Conservation (phyloP, 2,797 vertebrate genomes). For the Synanceia verrucosa region DNA sequence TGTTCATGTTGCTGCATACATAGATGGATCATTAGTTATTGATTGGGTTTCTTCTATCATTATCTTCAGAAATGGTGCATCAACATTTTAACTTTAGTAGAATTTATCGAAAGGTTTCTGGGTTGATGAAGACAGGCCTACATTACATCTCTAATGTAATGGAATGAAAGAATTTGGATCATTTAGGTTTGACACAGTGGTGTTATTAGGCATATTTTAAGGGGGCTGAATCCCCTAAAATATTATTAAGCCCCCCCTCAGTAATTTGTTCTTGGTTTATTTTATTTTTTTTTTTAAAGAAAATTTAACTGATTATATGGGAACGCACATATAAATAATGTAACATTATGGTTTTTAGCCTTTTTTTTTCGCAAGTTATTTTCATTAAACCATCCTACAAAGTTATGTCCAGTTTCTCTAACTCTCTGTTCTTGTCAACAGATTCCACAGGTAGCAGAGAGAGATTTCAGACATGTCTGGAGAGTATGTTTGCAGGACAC, state of each 20-base stretch:
- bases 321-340: too few relatives aligned
- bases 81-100: constrained; percentile 3
- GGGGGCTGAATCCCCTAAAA: too few relatives aligned
- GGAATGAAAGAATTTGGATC: not conserved
- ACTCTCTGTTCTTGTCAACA: constrained; percentile 31
- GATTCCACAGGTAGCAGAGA: constrained; percentile 2
- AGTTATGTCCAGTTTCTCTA: not conserved
- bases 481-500: constrained; percentile 30
- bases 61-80: constrained; percentile 1
- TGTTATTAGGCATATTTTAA: too few relatives aligned
- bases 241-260: too few relatives aligned
- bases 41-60: constrained; percentile 17
- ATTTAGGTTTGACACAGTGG: not conserved
- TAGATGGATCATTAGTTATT: constrained; percentile 38
- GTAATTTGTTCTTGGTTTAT: too few relatives aligned
- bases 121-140: not conserved
- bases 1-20: constrained; percentile 4
- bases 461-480: constrained; percentile 28
- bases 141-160: not conserved
- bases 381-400: too few relatives aligned
- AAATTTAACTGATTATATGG: too few relatives aligned
- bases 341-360: too few relatives aligned
- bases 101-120: not conserved
- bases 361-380: too few relatives aligned
- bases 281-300: too few relatives aligned